phyloP scores from a whole-genome alignment of 1,140 invertebrate species.

The Macrobrachium nipponense region DNA sequence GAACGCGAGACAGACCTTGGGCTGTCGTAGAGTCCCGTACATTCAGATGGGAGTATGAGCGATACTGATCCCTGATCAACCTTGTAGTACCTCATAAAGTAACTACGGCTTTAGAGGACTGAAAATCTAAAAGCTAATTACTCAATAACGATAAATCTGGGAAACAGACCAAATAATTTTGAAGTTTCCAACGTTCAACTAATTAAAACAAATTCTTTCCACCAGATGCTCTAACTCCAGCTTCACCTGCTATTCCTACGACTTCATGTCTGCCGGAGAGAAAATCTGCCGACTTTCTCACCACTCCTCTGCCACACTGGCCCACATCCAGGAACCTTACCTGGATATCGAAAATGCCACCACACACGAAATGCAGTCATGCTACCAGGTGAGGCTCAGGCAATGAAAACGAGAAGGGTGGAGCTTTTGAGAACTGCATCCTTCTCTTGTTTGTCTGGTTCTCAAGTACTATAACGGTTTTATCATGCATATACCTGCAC shows the following conservation, averaged over 20 bases:
- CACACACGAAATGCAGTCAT: slow-evolving; percentile 91
- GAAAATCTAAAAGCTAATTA: too few species aligned
- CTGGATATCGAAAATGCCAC: slow-evolving; percentile 69
- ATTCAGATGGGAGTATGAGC: too few species aligned
- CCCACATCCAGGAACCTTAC: slow-evolving; percentile 70
- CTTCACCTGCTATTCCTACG: slow-evolving; percentile 89
- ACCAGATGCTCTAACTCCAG: slow-evolving; percentile 82
- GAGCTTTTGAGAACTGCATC: too few species aligned
- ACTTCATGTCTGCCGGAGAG: slow-evolving; percentile 92
- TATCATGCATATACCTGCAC: too few species aligned
- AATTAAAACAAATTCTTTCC: neutral
- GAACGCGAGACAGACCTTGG: too few species aligned
- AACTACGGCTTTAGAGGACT: too few species aligned
- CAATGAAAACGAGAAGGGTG: neutral
- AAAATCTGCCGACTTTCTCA: slow-evolving; percentile 92
- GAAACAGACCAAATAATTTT: neutral
- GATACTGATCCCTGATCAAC: too few species aligned
- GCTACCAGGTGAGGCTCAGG: slow-evolving; percentile 82
- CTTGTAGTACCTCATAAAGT: too few species aligned
- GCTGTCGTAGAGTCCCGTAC: too few species aligned
- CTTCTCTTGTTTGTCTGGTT: too few species aligned
- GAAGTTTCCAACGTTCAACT: neutral
- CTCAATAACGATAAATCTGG: too few species aligned
- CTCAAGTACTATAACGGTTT: too few species aligned
- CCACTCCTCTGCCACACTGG: slow-evolving; percentile 87